Evolutionary conservation across 2,113 vertebrate genomes (phyloP).

Genomic region (Macaca mulatta): DNA sequence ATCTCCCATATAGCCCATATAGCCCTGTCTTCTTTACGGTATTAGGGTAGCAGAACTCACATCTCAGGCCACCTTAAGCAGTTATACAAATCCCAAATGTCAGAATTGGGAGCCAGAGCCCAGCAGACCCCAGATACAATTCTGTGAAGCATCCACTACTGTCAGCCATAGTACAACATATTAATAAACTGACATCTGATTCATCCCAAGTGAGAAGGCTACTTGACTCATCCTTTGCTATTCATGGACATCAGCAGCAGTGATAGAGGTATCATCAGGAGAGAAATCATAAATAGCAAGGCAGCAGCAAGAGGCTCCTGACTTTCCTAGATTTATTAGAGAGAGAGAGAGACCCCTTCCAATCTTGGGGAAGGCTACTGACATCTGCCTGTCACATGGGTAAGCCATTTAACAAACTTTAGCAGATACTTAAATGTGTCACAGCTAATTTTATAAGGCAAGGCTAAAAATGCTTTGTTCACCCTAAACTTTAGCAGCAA

Average conservation of each 20-base stretch:
- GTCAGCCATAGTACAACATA: not conserved
- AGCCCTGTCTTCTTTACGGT: not conserved
- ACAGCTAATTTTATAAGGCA: not conserved
- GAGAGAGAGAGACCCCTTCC: not conserved
- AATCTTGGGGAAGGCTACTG: not conserved
- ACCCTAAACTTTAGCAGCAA: not conserved
- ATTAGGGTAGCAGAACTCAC: not conserved
- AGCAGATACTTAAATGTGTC: not conserved
- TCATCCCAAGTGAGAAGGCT: constrained; percentile 38
- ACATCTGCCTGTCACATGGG: not conserved
- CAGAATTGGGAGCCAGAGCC: not conserved
- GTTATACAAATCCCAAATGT: not conserved
- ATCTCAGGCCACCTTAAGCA: not conserved
- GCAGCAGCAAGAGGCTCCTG: not conserved
- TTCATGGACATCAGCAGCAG: not conserved
- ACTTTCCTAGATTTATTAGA: not conserved
- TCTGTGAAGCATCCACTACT: not conserved
- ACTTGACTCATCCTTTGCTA: constrained; percentile 41
- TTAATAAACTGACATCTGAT: constrained; percentile 10
- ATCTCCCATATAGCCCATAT: no score
- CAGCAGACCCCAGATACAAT: not conserved
- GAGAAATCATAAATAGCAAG: not conserved
- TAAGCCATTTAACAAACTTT: not conserved
- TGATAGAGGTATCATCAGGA: not conserved
- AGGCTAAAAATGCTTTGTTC: not conserved